Conservation (phyloP, 2,113 vertebrate genomes). For the Forbesichthys papilliferus region DNA sequence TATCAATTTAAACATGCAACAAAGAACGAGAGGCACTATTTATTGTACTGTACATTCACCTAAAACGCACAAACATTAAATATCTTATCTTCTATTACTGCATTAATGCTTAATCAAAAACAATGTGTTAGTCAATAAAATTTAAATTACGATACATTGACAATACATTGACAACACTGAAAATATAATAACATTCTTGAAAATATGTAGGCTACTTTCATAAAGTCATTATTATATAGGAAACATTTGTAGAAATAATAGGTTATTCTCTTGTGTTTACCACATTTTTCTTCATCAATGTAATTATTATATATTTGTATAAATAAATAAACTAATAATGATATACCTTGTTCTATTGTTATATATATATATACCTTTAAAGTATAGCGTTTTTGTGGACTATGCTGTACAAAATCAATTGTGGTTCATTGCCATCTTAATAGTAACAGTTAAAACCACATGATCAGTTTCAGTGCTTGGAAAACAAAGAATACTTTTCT, state of each 20-base stretch:
- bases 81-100: slow-evolving; percentile 2
- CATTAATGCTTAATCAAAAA: slow-evolving; percentile 21
- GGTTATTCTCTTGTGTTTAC: too few relatives aligned
- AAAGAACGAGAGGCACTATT: slow-evolving; percentile 49
- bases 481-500: too few relatives aligned
- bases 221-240: slow-evolving; percentile 26
- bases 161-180: slow-evolving; percentile 9
- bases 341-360: too few relatives aligned
- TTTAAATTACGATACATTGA: background rate
- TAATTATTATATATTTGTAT: too few relatives aligned
- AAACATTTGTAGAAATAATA: background rate
- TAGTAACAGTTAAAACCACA: too few relatives aligned
- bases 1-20: slow-evolving; percentile 14
- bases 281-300: too few relatives aligned
- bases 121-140: slow-evolving; percentile 1
- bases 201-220: slow-evolving; percentile 57
- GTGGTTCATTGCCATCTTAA: too few relatives aligned
- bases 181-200: slow-evolving; percentile 58
- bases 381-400: too few relatives aligned
- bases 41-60: slow-evolving; percentile 56
- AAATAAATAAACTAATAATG: too few relatives aligned
- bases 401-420: too few relatives aligned
- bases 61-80: slow-evolving; percentile 31
- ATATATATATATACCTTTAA: too few relatives aligned
- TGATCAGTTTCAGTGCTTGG: too few relatives aligned